Base-by-base conservation (phyloP, 2,888 invertebrate species). In the Ctena decussata region DNA sequence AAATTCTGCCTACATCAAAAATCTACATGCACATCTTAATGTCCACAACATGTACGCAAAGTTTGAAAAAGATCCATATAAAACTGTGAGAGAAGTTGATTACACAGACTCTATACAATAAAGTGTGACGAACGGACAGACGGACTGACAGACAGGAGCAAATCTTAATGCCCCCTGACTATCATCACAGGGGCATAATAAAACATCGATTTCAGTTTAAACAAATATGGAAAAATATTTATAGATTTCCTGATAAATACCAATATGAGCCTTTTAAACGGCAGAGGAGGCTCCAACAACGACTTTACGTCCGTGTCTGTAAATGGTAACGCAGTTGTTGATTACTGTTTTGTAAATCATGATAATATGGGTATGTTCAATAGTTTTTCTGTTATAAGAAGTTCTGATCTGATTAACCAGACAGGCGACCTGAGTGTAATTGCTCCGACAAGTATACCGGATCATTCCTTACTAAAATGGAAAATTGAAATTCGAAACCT, bases 231-330 rank as follows among this genome's bases (percentile, higher is more conserved):
- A 39, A 74, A 85, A 21, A 8, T 82, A 65, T 44, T 85, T 0
- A n/a, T 77, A 30, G 80, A 85, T 27, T 80, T 82, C 44, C 37
- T 80, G 32, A 77, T 73, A 32, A 73, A 77, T 41, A n/a, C 53
- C n/a, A 85, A 82, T 57, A 65, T 78, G 60, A 82, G 85, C 74
- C 82, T 85, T 30, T 70, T 80, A 49, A 82, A 82, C 73, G 80
- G 82, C 0, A 57, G 82, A 15, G 74, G 77, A n/a, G 41, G 30
- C 24, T 41, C 0, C 11, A 15, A 21, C 5, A 82, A 82, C 60
- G 70, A 76, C 70, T 82, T 82, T 60, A 82, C 82, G 0, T 76
- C 76, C 24, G 53, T 82, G n/a, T 80, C 80, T 11, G 35, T 32
- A 11, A 70, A 80, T 39, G 80, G 80, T 6, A 18, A 21, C 0